phyloP scores from a whole-genome alignment of 2,113 vertebrate genomes.

The Grammomys dolichurus region DNA sequence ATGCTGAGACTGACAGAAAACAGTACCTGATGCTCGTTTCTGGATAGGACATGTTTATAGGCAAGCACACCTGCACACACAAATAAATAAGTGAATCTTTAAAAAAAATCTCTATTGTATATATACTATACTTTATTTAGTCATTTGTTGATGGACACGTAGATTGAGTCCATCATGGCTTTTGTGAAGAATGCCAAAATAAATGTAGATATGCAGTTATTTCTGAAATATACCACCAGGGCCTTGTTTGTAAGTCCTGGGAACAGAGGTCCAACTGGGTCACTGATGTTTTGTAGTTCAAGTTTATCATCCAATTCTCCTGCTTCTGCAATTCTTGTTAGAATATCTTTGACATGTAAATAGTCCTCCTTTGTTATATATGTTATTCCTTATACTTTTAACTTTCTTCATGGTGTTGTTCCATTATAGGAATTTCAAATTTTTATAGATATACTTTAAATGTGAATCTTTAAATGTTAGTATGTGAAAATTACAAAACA shows the following conservation, averaged over 20 bases:
- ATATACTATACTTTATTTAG: background rate
- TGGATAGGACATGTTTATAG: background rate
- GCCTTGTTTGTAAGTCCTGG: background rate
- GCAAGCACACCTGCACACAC: too few relatives aligned
- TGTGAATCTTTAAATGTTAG: slow-evolving; percentile 8
- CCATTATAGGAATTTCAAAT: background rate
- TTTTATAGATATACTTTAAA: background rate
- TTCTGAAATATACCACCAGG: background rate
- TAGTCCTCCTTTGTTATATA: background rate
- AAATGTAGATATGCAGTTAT: background rate
- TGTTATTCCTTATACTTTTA: slow-evolving; percentile 9
- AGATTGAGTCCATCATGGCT: background rate
- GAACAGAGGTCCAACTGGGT: background rate
- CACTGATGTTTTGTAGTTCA: background rate
- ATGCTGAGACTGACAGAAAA: background rate
- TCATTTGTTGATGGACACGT: background rate
- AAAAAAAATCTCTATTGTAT: background rate
- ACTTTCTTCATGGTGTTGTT: background rate
- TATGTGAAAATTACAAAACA: background rate
- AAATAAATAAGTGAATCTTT: background rate
- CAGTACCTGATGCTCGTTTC: background rate
- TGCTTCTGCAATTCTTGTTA: slow-evolving; percentile 23
- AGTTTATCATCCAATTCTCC: background rate
- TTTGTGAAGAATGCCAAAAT: background rate
- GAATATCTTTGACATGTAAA: slow-evolving; percentile 16